Percentiles rank a stretch among this genome's conserved stretches.
Evolutionary conservation across 2,888 invertebrate species (phyloP).

Genomic region (Acheta domesticus): DNA sequence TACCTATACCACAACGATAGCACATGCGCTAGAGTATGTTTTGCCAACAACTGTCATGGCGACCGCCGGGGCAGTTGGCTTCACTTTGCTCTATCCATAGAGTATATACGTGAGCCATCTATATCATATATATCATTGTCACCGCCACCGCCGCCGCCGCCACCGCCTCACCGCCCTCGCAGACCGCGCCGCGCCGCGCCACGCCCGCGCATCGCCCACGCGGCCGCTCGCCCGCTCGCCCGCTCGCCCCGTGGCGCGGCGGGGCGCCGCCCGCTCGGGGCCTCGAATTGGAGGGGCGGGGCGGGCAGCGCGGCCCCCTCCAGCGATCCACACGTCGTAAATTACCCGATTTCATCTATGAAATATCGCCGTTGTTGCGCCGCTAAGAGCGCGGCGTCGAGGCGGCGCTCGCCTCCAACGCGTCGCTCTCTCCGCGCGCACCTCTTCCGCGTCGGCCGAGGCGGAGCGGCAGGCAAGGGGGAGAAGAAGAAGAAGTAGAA

Average conservation of each 20-base stretch:
- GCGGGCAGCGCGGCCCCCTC: constrained; percentile 2
- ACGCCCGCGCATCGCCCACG: background rate
- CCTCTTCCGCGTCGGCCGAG: background rate
- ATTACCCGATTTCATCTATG: constrained; percentile 18
- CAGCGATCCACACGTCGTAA: constrained; percentile 18
- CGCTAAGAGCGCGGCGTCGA: background rate
- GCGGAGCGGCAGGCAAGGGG: background rate
- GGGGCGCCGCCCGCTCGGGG: background rate
- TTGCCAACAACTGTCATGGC: no score
- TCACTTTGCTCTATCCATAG: no score
- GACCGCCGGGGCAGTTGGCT: no score
- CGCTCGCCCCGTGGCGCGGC: background rate
- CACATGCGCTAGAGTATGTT: no score
- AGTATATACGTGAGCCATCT: no score
- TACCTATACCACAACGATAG: no score
- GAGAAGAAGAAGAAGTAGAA: no score
- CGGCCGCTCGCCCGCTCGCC: background rate
- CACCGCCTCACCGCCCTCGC: background rate
- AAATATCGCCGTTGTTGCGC: constrained; percentile 4
- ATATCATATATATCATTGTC: no score
- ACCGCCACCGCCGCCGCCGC: background rate
- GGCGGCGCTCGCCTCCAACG: background rate
- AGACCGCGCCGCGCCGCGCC: background rate
- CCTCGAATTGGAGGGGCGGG: background rate
- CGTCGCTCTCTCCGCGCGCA: background rate